These are phyloP conservation scores for Episyrphus balteatus DNA, from an alignment of 1,140 invertebrate species.

Conservation along the genomic window DNA sequence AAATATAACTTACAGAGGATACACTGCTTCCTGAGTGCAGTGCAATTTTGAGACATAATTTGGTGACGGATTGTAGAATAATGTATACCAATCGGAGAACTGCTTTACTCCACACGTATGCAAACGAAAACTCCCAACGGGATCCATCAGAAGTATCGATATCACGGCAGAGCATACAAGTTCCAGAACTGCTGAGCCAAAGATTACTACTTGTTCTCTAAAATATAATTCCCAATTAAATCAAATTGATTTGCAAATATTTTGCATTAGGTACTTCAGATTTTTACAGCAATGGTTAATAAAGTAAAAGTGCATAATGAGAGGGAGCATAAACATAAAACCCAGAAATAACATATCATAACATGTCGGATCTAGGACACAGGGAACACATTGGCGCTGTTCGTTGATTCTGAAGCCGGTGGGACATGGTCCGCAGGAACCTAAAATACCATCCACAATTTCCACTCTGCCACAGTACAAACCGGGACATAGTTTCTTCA, in stretches of 20 bases:
- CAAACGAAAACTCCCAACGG: conserved; percentile 60
- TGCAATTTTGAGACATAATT: conserved; percentile 80
- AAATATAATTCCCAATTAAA: conserved; percentile 46
- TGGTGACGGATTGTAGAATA: conserved; percentile 86
- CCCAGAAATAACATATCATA: conserved; percentile 92
- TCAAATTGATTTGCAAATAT: background rate
- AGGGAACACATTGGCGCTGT: conserved; percentile 55
- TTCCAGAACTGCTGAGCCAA: conserved; percentile 72
- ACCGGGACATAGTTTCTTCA: conserved; percentile 66
- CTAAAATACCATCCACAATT: conserved; percentile 54
- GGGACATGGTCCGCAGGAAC: conserved; percentile 75
- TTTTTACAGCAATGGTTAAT: conserved; percentile 74
- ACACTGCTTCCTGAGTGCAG: conserved; percentile 94
- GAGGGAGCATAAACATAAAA: conserved; percentile 78
- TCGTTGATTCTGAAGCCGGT: conserved; percentile 61
- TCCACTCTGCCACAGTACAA: conserved; percentile 70
- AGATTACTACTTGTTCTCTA: conserved; percentile 57
- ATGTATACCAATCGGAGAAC: conserved; percentile 91
- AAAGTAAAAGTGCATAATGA: conserved; percentile 83
- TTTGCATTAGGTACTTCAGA: conserved; percentile 45
- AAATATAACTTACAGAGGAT: conserved; percentile 69
- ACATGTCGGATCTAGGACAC: conserved; percentile 61
- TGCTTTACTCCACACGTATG: conserved; percentile 64
- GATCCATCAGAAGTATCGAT: conserved; percentile 65
- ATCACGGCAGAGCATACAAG: conserved; percentile 57